These are phyloP conservation scores for Hemibagrus guttatus DNA, from an alignment of 2,797 vertebrate species.

Conservation along the genomic window DNA sequence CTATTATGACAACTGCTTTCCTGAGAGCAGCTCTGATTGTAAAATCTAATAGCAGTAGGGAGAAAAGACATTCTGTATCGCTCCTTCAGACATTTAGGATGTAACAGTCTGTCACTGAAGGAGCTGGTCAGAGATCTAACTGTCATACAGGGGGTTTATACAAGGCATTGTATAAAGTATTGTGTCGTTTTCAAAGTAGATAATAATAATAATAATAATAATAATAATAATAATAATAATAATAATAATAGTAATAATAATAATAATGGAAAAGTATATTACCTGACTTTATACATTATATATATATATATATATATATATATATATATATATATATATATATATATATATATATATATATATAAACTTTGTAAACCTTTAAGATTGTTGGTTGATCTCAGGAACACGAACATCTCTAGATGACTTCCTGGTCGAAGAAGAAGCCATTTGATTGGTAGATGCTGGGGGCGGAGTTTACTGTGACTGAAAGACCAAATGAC, in stretches of 20 bases:
- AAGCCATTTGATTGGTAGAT: constrained; percentile 57
- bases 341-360: no score
- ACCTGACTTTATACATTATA: background rate
- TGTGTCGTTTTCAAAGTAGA: background rate
- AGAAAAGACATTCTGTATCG: no score
- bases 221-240: background rate
- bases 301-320: no score
- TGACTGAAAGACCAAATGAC: constrained; percentile 59
- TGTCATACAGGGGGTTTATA: no score
- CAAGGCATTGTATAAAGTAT: background rate
- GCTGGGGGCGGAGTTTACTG: constrained; percentile 59
- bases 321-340: no score
- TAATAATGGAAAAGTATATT: background rate
- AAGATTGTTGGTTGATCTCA: constrained; percentile 28
- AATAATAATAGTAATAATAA: background rate
- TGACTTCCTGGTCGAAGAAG: constrained; percentile 34
- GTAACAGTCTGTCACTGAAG: no score
- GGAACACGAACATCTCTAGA: background rate
- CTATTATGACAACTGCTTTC: no score
- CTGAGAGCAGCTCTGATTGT: no score
- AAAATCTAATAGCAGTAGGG: no score
- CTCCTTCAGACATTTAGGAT: no score
- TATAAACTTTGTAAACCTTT: constrained; percentile 23
- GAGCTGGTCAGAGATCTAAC: no score
- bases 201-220: background rate